A percentile compares a stretch with the other conserved stretches of the same genome.
Evolutionary conservation across 2,888 invertebrate genomes (phyloP).

Genomic region (Aromia moschata): DNA sequence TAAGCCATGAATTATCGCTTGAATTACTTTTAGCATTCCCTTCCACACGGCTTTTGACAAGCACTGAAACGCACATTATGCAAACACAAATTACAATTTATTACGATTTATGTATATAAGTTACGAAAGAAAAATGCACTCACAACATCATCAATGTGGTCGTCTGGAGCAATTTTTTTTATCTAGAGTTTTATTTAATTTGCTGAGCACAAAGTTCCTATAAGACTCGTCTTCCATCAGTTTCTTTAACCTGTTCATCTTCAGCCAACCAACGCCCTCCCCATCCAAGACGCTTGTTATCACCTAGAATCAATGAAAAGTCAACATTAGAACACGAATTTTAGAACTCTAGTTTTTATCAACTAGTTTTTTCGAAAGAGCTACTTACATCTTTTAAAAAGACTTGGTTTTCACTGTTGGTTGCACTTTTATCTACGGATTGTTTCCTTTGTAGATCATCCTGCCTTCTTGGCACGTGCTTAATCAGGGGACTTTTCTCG

Average conservation of each 20-base stretch:
- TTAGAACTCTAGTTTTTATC: too few species aligned
- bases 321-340: too few species aligned
- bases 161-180: constrained; percentile 93
- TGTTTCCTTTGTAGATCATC: constrained; percentile 76
- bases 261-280: constrained; percentile 96
- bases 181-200: constrained; percentile 92
- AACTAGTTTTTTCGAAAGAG: too few species aligned
- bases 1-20: constrained; percentile 88
- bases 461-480: constrained; percentile 76
- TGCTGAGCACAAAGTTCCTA: constrained; percentile 93
- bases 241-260: constrained; percentile 89
- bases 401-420: constrained; percentile 90
- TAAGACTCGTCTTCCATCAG: constrained; percentile 99
- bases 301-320: too few species aligned
- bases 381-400: constrained; percentile 86
- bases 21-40: constrained; percentile 92
- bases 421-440: constrained; percentile 75
- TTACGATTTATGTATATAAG: too few species aligned
- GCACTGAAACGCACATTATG: constrained; percentile 69
- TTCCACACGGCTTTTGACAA: constrained; percentile 93
- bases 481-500: constrained; percentile 88
- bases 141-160: constrained; percentile 98
- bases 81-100: too few species aligned
- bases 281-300: constrained; percentile 87
- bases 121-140: too few species aligned